Evolutionary conservation across 2,888 invertebrate species (phyloP), one percentile per base, ranked within the genome.

Genomic region (Eilema sororculum): DNA sequence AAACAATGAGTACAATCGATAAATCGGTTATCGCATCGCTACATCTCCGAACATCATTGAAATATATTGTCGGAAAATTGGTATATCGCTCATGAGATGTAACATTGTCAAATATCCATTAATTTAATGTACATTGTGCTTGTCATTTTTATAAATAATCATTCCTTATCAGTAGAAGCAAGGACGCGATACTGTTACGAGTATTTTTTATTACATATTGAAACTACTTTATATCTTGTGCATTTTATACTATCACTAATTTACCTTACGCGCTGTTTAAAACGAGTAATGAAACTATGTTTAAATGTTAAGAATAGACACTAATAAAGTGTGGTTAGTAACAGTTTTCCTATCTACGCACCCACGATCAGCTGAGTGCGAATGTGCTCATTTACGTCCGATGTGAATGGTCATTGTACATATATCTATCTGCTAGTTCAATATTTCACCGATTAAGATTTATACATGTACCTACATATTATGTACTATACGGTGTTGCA

Each of bases 81-180:
- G 61, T 73, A 72, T 73, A 69, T 64, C 69, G 67, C 67, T 74
- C 65, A 77, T 75, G 72, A 79, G 73, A 78, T 77, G 74, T 76
- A 79, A 78, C 81, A 74, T 81, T 79, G 83, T 81, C 78, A 84
- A 82, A 82, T 80, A 81, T 74, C 73, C 77, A 82, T 80, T 79
- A 81, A 78, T 78, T 80, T 76, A 72, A 71, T 78, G 69, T 76
- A 76, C 73, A 75, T 76, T 72, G 80, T 69, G 78, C 77, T 84
- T 84, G 84, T 87, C 83, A 86, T 87, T 88, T 89, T 88, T 89
- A 90, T 88, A 87, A 90, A 91, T 89, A 90, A 87, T 86, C 81
- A 81, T 84, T 85, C 83, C 87, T 91, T 91, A 91, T 92, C 91
- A 86, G 79, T 78, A 78, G 85, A 86, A 84, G 84, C 92, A 91